Conservation (phyloP, 2,797 vertebrate species). For the Xenops minutus region DNA sequence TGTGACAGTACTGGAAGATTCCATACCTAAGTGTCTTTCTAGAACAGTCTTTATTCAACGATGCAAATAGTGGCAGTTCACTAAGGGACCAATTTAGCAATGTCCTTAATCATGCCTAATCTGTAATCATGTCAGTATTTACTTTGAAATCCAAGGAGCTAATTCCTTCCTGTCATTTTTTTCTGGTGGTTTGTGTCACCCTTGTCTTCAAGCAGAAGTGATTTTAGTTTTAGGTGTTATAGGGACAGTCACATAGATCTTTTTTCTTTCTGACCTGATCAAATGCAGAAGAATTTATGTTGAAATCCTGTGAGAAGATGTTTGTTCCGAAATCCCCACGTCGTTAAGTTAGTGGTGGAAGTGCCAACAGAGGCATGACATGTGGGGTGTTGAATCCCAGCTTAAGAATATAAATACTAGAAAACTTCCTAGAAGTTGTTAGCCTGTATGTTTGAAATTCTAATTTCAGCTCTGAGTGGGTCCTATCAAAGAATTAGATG, state of each 20-base stretch:
- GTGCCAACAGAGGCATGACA: background rate
- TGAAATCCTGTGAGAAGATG: background rate
- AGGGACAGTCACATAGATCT: background rate
- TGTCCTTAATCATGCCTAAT: background rate
- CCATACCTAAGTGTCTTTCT: background rate
- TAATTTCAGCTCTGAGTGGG: background rate
- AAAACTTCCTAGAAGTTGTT: background rate
- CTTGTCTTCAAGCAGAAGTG: background rate
- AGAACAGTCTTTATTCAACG: background rate
- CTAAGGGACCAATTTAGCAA: background rate
- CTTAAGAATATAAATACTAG: background rate
- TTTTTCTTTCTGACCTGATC: background rate
- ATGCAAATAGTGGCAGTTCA: background rate
- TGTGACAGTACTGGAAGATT: background rate
- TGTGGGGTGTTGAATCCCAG: background rate
- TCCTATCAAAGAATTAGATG: background rate
- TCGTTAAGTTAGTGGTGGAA: background rate
- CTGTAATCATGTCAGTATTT: background rate
- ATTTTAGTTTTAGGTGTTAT: background rate
- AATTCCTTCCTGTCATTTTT: background rate
- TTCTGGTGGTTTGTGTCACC: background rate
- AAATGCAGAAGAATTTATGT: background rate
- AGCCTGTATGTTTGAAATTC: background rate
- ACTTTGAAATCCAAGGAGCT: background rate
- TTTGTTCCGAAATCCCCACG: background rate